Base-by-base conservation (phyloP, 2,113 vertebrate species). In the Clarias batrachus region DNA sequence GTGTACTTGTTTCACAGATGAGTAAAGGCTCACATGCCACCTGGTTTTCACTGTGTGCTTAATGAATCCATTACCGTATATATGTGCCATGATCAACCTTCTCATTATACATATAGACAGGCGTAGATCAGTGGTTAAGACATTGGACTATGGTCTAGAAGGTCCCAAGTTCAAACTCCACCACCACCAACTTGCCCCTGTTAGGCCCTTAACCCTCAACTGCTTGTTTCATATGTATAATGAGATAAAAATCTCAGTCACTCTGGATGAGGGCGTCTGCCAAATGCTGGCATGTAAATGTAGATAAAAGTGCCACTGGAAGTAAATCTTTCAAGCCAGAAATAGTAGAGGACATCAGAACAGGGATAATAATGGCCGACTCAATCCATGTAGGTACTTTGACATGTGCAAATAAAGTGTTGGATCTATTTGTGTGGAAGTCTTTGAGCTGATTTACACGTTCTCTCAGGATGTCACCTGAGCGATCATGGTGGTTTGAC, bases 351-450 rank as follows among this genome's bases (percentile, higher is more conserved):
- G 27, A 81, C 12, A 23, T 63, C 3, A 41, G 23, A n/a, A 65
- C 10, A 81, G 3, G 17, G 19, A 37, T 60, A 3, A 60, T 80
- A 30, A 80, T 23, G 56, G 57, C 17, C 37, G 57, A 81, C 33
- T 81, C 14, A 41, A 63, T 63, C 37, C 79, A 81, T 81, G 17
- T 81, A 60, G 78, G 7, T 81, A 81, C 9, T 81, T 81, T 81
- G 37, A 30, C 57, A 37, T 62, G 13, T 12, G 57, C 78, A 81
- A 62, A 13, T 80, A 80, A 80, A 17, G 76, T 57, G 56, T 80
- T 80, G 37, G 3, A 37, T 3, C 17, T 63, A 63, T 25, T 21
- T 80, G 2, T 60, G 14, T 57, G 7, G 77, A 74, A 1, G 12
- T 62, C 57, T 81, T 3, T 37, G 3, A 41, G 4, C 4, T 37